Conservation (phyloP, 2,113 vertebrate genomes). For the Herpailurus yagouaroundi region DNA sequence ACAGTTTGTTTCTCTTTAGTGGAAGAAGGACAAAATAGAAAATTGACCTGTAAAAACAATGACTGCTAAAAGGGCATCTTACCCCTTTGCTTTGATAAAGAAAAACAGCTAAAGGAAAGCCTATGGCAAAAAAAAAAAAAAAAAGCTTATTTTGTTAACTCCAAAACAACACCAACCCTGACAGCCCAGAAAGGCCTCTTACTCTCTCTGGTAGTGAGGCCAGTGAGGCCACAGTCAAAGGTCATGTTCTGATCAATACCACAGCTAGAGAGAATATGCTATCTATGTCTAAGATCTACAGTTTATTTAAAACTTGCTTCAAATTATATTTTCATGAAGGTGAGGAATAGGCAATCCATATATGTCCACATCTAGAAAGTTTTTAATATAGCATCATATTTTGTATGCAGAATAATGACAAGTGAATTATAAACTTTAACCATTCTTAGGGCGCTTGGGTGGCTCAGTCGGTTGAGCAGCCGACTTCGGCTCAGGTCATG, state of each 20-base stretch:
- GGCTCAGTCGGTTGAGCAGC: too few relatives aligned
- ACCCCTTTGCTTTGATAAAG: neutral
- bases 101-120: neutral
- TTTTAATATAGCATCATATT: neutral
- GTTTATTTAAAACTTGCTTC: conserved; percentile 22
- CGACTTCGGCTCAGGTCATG: too few relatives aligned
- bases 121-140: neutral
- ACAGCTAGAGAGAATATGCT: neutral
- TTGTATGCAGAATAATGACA: neutral
- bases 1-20: neutral
- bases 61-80: neutral
- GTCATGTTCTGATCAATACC: neutral
- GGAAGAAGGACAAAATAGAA: neutral
- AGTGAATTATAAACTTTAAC: conserved; percentile 31
- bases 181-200: neutral
- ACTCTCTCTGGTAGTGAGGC: neutral
- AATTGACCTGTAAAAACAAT: neutral
- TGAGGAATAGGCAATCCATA: neutral
- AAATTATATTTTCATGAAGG: neutral
- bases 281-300: neutral
- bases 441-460: neutral
- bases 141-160: neutral
- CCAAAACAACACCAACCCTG: neutral
- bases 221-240: neutral
- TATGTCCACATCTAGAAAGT: neutral